A percentile compares a stretch with the other conserved stretches of the same genome.
Conservation (phyloP, 2,113 vertebrate species). For the Calypte anna region DNA sequence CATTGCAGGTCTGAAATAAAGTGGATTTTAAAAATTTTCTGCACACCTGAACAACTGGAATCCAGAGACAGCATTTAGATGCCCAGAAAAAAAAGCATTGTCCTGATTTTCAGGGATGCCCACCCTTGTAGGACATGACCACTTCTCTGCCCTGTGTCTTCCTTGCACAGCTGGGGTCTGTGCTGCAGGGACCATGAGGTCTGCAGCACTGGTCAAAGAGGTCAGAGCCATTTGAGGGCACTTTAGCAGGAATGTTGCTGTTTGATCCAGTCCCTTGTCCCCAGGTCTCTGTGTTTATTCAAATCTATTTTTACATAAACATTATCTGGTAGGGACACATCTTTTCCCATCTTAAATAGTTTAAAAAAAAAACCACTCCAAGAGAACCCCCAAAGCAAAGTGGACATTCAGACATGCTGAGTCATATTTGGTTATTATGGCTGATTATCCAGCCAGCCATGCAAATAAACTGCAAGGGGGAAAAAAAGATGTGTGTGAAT, state of each 20-base stretch:
- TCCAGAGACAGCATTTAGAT: background rate
- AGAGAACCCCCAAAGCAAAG: background rate
- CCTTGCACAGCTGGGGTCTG: too few relatives aligned
- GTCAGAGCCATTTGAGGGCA: background rate
- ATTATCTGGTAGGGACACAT: background rate
- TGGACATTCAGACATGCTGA: slow-evolving; percentile 37
- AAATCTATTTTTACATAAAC: background rate
- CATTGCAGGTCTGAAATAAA: background rate
- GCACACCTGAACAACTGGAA: background rate
- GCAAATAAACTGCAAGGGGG: background rate
- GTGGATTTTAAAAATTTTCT: background rate
- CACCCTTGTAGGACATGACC: background rate
- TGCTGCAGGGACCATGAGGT: background rate
- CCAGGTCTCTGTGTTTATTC: background rate
- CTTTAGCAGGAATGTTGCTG: background rate
- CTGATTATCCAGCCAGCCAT: slow-evolving; percentile 43
- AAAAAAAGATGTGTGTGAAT: background rate
- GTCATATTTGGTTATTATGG: slow-evolving; percentile 56
- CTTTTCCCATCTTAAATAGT: background rate
- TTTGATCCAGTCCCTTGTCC: background rate
- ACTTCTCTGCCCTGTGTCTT: background rate
- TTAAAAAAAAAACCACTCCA: background rate
- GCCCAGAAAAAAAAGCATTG: background rate
- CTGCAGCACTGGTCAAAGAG: background rate
- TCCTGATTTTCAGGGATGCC: background rate